Conservation (phyloP, 2,113 vertebrate genomes). For the Chloropsis hardwickii region DNA sequence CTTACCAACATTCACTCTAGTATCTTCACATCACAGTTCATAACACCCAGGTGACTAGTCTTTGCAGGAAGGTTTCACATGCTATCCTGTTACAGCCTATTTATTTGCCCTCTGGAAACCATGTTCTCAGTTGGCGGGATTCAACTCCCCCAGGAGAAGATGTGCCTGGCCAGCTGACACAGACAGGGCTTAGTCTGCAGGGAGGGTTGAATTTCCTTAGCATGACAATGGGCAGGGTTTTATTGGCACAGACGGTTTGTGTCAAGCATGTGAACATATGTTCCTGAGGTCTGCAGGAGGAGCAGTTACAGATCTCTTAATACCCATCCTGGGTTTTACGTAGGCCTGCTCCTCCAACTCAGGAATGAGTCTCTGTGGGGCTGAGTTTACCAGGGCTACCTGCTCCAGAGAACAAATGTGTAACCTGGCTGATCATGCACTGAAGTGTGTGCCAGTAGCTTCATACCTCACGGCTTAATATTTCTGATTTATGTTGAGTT, state of each 20-base stretch:
- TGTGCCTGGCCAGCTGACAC: neutral
- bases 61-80: slow-evolving; percentile 44
- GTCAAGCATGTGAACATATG: slow-evolving; percentile 48
- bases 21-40: slow-evolving; percentile 8
- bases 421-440: neutral
- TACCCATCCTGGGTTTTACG: neutral
- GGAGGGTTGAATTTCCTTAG: slow-evolving; percentile 34
- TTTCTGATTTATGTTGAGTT: neutral
- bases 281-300: slow-evolving; percentile 34
- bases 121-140: neutral
- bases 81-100: slow-evolving; percentile 37
- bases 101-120: slow-evolving; percentile 48
- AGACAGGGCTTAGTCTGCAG: neutral
- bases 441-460: neutral
- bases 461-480: neutral
- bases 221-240: slow-evolving; percentile 35
- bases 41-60: slow-evolving; percentile 42
- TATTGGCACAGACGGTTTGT: slow-evolving; percentile 42
- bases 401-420: neutral
- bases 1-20: slow-evolving; percentile 8
- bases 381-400: neutral
- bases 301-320: slow-evolving; percentile 15
- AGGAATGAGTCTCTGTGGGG: neutral
- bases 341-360: neutral
- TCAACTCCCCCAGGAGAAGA: slow-evolving; percentile 28